These are phyloP conservation scores for Caenorhabditis uteleia DNA, from an alignment of 2,888 invertebrate species.

Conservation along the genomic window DNA sequence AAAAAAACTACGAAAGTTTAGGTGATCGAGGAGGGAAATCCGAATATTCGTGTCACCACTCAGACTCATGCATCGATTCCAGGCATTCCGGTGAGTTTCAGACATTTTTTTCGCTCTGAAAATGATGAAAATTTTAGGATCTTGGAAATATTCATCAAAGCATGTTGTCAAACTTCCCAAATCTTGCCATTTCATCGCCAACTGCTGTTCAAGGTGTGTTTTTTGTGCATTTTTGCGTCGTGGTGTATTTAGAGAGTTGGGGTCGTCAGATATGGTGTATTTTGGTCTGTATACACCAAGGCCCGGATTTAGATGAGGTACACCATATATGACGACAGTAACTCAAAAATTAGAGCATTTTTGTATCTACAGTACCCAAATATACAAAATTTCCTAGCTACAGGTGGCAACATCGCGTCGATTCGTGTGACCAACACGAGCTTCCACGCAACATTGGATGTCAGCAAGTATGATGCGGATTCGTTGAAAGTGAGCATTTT, in stretches of 20 bases:
- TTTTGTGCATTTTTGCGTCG: too few relatives aligned
- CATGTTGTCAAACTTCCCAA: slow-evolving; percentile 36
- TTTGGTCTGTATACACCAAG: too few relatives aligned
- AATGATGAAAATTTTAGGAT: too few relatives aligned
- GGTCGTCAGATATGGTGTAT: too few relatives aligned
- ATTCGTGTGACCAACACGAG: slow-evolving; percentile 60
- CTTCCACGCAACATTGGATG: slow-evolving; percentile 60
- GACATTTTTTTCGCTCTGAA: too few relatives aligned
- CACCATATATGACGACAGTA: too few relatives aligned
- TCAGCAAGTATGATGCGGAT: slow-evolving; percentile 60
- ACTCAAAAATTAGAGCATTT: too few relatives aligned
- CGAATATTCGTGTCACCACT: slow-evolving; percentile 43
- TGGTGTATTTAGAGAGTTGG: too few relatives aligned
- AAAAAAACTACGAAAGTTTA: too few relatives aligned
- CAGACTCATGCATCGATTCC: slow-evolving; percentile 38
- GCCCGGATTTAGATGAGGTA: too few relatives aligned
- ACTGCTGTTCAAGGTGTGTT: background rate
- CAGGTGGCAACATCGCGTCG: slow-evolving; percentile 34
- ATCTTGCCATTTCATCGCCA: slow-evolving; percentile 19
- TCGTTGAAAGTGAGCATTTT: slow-evolving; percentile 54
- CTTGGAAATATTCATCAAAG: slow-evolving; percentile 30
- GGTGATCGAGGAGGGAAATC: slow-evolving; percentile 47
- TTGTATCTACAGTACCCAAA: too few relatives aligned
- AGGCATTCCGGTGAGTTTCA: slow-evolving; percentile 30
- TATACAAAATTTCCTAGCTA: background rate